phyloP scores from a whole-genome alignment of 2,888 invertebrate genomes.

The Epinotia demarniana region DNA sequence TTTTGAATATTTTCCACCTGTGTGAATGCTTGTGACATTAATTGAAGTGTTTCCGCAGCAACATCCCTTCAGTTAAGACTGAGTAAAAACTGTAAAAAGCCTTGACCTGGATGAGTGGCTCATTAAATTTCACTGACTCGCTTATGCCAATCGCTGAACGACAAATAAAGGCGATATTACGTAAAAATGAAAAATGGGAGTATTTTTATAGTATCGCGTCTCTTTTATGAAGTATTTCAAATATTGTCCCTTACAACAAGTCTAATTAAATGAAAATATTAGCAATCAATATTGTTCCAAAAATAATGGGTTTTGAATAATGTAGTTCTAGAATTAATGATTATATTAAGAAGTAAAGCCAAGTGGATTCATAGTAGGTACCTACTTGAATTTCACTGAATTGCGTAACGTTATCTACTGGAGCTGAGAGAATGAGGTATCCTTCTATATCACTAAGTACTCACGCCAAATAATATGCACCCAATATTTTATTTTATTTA shows the following conservation, averaged over 20 bases:
- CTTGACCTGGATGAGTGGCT: slow-evolving; percentile 74
- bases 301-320: neutral
- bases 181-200: slow-evolving; percentile 61
- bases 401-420: neutral
- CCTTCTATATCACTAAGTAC: neutral
- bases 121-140: slow-evolving; percentile 75
- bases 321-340: neutral
- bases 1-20: neutral
- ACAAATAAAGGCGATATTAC: slow-evolving; percentile 71
- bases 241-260: slow-evolving; percentile 39
- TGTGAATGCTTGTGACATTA: neutral
- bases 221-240: slow-evolving; percentile 60
- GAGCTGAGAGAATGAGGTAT: slow-evolving; percentile 5
- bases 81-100: slow-evolving; percentile 57
- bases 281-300: neutral
- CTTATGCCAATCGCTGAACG: slow-evolving; percentile 71
- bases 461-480: neutral
- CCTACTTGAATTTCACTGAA: neutral
- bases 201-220: slow-evolving; percentile 54
- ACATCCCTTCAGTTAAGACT: slow-evolving; percentile 48
- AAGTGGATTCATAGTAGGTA: neutral
- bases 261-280: neutral
- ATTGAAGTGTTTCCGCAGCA: slow-evolving; percentile 20
- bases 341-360: no score
- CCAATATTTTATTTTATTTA: slow-evolving; percentile 47